Evolutionary conservation across 2,797 vertebrate genomes (phyloP).

Genomic region (Ceryle rudis): DNA sequence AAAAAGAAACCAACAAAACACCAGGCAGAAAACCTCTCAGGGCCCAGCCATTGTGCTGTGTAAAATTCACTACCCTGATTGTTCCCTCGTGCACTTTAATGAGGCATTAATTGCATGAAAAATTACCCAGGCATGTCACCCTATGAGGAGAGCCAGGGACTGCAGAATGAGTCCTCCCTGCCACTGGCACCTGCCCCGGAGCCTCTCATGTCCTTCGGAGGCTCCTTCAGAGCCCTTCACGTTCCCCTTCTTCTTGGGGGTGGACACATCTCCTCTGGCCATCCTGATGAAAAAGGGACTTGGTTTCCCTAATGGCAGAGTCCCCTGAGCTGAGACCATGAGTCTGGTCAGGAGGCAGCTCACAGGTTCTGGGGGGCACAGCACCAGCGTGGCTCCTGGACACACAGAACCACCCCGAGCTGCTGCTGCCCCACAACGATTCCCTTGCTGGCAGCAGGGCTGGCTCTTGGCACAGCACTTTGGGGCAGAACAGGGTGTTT

Average conservation of each 20-base stretch:
- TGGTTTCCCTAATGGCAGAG: fast-evolving
- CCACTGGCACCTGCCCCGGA: slow-evolving; percentile 7
- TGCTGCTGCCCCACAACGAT: neutral
- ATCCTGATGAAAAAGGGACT: too few species aligned
- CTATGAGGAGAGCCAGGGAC: neutral
- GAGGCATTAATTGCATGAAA: slow-evolving; percentile 37
- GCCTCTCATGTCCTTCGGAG: neutral
- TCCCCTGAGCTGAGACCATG: fast-evolving
- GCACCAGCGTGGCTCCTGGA: neutral
- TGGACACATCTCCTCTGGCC: neutral
- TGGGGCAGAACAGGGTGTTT: neutral
- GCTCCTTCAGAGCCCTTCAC: neutral
- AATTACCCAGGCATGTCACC: slow-evolving; percentile 15
- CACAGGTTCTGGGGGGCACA: neutral
- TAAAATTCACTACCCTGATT: slow-evolving; percentile 26
- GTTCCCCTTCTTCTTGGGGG: neutral
- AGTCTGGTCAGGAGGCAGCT: neutral
- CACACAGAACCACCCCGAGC: neutral
- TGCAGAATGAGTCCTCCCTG: neutral
- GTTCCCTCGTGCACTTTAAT: slow-evolving; percentile 49
- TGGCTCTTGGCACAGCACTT: neutral
- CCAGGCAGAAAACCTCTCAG: neutral
- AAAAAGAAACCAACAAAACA: neutral
- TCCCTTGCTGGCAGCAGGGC: neutral
- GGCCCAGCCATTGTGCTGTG: neutral